Conservation (phyloP, 2,888 invertebrate genomes). For the Dryadula phaetusa region DNA sequence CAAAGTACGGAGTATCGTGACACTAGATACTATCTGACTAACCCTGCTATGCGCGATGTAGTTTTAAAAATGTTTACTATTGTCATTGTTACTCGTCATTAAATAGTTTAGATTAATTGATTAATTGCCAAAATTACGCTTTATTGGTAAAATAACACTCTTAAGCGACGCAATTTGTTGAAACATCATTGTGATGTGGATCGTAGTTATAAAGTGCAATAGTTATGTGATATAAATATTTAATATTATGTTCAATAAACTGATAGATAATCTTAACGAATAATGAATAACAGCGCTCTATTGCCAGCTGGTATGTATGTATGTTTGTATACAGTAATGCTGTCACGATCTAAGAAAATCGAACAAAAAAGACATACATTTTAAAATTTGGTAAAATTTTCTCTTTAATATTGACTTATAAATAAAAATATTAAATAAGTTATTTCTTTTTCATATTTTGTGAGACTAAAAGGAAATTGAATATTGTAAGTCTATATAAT, state of each 20-base stretch:
- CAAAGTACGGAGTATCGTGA: too few species aligned
- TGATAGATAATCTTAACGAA: neutral
- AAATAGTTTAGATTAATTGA: neutral
- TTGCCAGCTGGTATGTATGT: neutral
- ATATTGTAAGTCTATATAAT: constrained; percentile 22
- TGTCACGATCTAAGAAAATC: neutral
- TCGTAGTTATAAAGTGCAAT: neutral
- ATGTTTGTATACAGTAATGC: neutral
- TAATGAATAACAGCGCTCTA: neutral
- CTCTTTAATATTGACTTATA: too few species aligned
- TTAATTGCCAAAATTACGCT: neutral
- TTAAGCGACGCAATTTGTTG: neutral
- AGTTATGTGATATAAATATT: neutral
- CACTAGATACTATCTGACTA: too few species aligned
- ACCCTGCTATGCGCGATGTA: too few species aligned
- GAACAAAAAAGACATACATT: neutral
- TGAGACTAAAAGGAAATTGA: too few species aligned
- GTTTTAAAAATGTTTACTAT: too few species aligned
- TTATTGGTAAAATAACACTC: too few species aligned
- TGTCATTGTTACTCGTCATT: neutral
- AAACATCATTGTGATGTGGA: neutral
- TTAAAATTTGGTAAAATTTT: too few species aligned
- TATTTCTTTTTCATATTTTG: too few species aligned
- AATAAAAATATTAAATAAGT: too few species aligned
- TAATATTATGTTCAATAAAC: neutral